phyloP scores from a whole-genome alignment of 2,888 invertebrate genomes.

The Caenorhabditis sp. region DNA sequence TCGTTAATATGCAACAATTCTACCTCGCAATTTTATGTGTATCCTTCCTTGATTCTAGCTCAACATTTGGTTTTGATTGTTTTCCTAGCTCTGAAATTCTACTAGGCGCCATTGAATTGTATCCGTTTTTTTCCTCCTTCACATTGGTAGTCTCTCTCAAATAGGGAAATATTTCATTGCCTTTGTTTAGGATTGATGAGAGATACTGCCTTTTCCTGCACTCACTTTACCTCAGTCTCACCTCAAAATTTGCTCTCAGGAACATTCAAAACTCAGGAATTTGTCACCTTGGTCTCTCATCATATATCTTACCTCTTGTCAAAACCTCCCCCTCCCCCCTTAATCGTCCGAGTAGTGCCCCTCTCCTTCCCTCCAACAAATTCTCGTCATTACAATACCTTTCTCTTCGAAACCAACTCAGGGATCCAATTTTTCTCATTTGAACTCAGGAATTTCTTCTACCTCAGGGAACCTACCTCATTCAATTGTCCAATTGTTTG shows the following conservation, averaged over 20 bases:
- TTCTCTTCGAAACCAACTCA: conserved; percentile 36
- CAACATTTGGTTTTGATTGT: conserved; percentile 34
- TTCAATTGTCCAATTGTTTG: conserved; percentile 31
- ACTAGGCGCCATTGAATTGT: conserved; percentile 46
- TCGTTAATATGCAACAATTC: conserved; percentile 60
- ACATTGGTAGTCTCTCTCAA: conserved; percentile 24
- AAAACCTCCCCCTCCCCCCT: conserved; percentile 13
- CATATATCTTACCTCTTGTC: conserved; percentile 55
- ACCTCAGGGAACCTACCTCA: conserved; percentile 64
- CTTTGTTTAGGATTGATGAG: conserved; percentile 41
- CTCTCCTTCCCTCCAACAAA: conserved; percentile 9
- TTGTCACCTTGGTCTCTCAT: conserved; percentile 61
- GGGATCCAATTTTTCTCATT: conserved; percentile 46
- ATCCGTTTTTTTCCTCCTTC: conserved; percentile 3
- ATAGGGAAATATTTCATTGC: conserved; percentile 25
- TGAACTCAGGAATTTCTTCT: conserved; percentile 63
- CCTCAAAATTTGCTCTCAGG: conserved; percentile 53
- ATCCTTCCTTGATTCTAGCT: conserved; percentile 31
- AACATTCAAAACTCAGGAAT: conserved; percentile 60
- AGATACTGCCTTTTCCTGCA: conserved; percentile 46
- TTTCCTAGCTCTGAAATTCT: conserved; percentile 43
- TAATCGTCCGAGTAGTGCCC: conserved; percentile 25
- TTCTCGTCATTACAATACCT: conserved; percentile 50
- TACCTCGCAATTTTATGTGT: conserved; percentile 29
- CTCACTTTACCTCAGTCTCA: conserved; percentile 41